Evolutionary conservation across 2,113 vertebrate species (phyloP), one percentile per base, ranked within the genome.

Genomic region (Ptychochromis oligacanthus): DNA sequence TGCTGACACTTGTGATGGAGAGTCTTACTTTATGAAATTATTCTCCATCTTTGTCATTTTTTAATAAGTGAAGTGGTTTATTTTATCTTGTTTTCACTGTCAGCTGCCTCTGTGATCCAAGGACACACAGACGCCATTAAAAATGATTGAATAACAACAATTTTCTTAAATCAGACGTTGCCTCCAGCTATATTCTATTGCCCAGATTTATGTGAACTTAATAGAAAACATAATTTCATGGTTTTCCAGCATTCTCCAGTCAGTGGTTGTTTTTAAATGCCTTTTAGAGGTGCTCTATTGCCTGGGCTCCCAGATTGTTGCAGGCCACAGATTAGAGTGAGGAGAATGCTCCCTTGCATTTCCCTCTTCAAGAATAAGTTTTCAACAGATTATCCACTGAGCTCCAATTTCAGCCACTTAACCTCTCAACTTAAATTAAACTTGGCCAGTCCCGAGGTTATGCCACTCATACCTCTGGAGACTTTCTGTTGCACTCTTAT

Each of bases 361-460:
- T 83, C 43, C 60, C 49, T 65, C 7, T 31, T 61, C 17, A 58
- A 55, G 64, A 81, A 61, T 64, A 75, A 5, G 28, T 82, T 88
- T 85, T 61, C 6, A 67, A 60, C 61, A 82, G 78, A 89, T 91
- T 87, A 88, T 81, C 61, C 80, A 76, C 77, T 77, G 67, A 83
- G 79, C 79, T 77, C 65, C 75, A 67, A 59, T 84, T 76, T 83
- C 78, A 87, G 76, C 75, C 88, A 87, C 82, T 92, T 92, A 89
- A 87, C 82, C 78, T 84, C 52, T 92, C 75, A 74, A 81, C 80
- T 82, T 74, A 60, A 75, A 77, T 89, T 86, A 79, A 87, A 90
- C 67, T 67, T 49, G 76, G 22, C 56, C 52, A 36, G 24, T 87
- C 65, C 79, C 2, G 12, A 78, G 87, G 58, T 87, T 70, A 91